Evolutionary conservation across 2,888 invertebrate genomes (phyloP), one percentile per base, ranked within the genome.

Genomic region (Loripinus fragilis): DNA sequence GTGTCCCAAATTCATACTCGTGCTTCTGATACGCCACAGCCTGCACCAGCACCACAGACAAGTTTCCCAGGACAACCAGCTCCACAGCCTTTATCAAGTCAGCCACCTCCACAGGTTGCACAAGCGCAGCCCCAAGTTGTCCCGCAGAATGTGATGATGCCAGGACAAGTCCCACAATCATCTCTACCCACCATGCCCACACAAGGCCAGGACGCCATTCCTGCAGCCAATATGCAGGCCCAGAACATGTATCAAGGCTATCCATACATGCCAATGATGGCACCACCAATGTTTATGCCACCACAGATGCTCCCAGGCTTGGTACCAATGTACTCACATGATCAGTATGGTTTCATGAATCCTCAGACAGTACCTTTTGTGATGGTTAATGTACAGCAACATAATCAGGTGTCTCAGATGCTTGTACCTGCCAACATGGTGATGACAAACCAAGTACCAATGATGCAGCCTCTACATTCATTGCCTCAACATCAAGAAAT

Each of bases 341-440:
- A 78, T 50, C 85, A 76, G 33, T 74, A 70, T 55, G 65, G 71
- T 25, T 73, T 71, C 48, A 77, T 77, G 76, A 65, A 71, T 41
- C 38, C 69, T 69, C 70, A 74, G 7, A 73, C 74, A 71, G 74
- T 84, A 65, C 84, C 84, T 0, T 84, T 77, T 78, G 77, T 84
- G 15, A 81, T 84, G 75, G 78, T 81, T 23, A 81, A 84, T 67
- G 84, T 84, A 20, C 84, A 81, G 52, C 81, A 80, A 20, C 81
- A 86, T 25, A 78, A 80, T 66, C 83, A 78, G 35, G 67, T 82
- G 8, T 67, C 73, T 30, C 86, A 77, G 60, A 83, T 80, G 83
- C 45, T 81, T 69, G 75, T 84, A 28, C 81, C 83, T 55, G 83
- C 81, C 20, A 83, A 78, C 38, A 76, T 77, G 72, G 50, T 81